Evolutionary conservation across 1,140 invertebrate species (phyloP).

Genomic region (Paramacrobiotus metropolitanus): DNA sequence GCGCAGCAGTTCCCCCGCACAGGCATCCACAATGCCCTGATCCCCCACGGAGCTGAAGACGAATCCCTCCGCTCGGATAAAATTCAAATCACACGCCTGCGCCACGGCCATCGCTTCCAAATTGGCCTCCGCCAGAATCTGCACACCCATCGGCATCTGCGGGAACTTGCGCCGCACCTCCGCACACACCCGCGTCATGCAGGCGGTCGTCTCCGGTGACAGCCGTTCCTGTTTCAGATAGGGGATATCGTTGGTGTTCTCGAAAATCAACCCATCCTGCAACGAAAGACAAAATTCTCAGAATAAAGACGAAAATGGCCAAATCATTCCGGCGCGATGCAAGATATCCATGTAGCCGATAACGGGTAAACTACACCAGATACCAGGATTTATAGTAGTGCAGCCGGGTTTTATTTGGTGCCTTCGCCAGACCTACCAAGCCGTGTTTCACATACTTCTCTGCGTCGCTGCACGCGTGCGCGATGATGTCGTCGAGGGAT

Average conservation of each 20-base stretch:
- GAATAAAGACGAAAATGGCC: too few relatives aligned
- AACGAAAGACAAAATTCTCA: too few relatives aligned
- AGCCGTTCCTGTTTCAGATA: constrained; percentile 34
- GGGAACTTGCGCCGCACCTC: constrained; percentile 16
- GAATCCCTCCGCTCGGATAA: constrained; percentile 53
- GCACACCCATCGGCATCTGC: constrained; percentile 22
- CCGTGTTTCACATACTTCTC: too few relatives aligned
- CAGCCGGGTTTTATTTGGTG: too few relatives aligned
- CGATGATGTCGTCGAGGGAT: too few relatives aligned
- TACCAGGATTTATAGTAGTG: too few relatives aligned
- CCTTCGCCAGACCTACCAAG: too few relatives aligned
- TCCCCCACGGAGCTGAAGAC: constrained; percentile 58
- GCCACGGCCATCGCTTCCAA: constrained; percentile 48
- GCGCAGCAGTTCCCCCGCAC: constrained; percentile 43
- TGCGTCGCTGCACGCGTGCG: too few relatives aligned
- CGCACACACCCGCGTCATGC: constrained; percentile 12
- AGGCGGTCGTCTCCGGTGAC: constrained; percentile 39
- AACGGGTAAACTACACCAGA: too few relatives aligned
- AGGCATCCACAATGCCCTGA: constrained; percentile 50
- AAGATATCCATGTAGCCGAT: too few relatives aligned
- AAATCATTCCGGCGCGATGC: too few relatives aligned
- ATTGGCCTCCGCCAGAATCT: constrained; percentile 51
- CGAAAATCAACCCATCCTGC: constrained; percentile 49
- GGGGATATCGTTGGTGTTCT: constrained; percentile 67
- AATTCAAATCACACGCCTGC: constrained; percentile 36